Conservation (phyloP, 2,888 invertebrate genomes). For the Aelia acuminata region DNA sequence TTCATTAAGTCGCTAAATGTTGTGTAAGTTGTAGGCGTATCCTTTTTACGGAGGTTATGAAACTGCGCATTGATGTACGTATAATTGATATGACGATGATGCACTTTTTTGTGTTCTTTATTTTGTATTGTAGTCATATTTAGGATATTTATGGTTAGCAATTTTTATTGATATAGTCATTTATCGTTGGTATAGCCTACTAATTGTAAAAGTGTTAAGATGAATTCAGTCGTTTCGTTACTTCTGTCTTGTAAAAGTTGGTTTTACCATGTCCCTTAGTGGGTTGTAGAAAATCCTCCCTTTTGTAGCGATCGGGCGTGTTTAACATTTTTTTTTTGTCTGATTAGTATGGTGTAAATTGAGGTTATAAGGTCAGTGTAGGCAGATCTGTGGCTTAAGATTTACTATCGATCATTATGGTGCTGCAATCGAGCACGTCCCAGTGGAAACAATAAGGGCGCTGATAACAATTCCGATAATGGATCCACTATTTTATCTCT, state of each 20-base stretch:
- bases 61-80: not conserved
- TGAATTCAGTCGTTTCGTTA: not conserved
- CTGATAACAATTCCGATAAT: not conserved
- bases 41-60: not conserved
- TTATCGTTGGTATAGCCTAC: not conserved
- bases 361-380: not conserved
- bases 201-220: not conserved
- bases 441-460: not conserved
- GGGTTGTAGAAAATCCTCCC: not conserved
- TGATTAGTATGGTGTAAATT: not conserved
- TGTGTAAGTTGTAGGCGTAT: not conserved
- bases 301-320: not conserved
- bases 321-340: too few species aligned
- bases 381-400: not conserved
- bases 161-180: not conserved
- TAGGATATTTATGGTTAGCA: not conserved
- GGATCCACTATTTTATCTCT: not conserved
- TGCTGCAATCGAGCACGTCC: constrained; percentile 5
- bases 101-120: not conserved
- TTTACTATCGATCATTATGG: not conserved
- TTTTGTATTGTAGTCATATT: not conserved
- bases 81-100: not conserved
- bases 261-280: not conserved
- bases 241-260: not conserved
- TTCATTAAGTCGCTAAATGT: too few species aligned